Evolutionary conservation across 2,888 invertebrate genomes (phyloP).

Genomic region (Macrophya alboannulata): DNA sequence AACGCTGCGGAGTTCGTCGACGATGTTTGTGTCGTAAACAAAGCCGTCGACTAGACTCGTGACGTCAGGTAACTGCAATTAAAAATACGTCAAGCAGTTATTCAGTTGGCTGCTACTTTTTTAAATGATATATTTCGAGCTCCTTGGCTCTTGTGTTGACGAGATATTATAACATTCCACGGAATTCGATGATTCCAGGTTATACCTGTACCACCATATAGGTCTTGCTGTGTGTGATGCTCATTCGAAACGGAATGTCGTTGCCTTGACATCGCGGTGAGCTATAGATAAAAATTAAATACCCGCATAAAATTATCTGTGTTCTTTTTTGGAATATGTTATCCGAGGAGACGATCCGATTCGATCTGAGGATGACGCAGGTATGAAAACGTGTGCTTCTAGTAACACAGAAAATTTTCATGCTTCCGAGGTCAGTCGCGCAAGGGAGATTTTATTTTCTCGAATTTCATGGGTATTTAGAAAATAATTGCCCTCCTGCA

Average conservation of each 20-base stretch:
- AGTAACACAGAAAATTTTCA: neutral
- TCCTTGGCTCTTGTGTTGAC: neutral
- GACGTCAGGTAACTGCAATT: slow-evolving; percentile 39
- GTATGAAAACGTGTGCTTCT: neutral
- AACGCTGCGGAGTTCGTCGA: slow-evolving; percentile 8
- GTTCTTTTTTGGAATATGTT: neutral
- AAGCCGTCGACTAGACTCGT: slow-evolving; percentile 25
- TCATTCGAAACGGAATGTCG: neutral
- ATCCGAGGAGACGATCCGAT: neutral
- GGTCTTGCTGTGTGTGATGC: neutral
- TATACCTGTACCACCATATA: neutral
- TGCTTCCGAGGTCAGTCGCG: neutral
- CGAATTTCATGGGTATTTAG: neutral
- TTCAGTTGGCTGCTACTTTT: neutral
- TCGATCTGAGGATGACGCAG: neutral
- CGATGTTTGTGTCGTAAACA: slow-evolving; percentile 35
- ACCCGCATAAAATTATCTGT: neutral
- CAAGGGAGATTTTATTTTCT: neutral
- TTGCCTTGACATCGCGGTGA: slow-evolving; percentile 1
- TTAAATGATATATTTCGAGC: slow-evolving; percentile 24
- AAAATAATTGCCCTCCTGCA: neutral
- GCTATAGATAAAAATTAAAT: neutral
- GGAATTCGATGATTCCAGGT: neutral
- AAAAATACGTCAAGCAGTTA: slow-evolving; percentile 25
- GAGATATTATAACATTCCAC: neutral